Evolutionary conservation across 2,113 vertebrate genomes (phyloP).

Genomic region (Columba livia): DNA sequence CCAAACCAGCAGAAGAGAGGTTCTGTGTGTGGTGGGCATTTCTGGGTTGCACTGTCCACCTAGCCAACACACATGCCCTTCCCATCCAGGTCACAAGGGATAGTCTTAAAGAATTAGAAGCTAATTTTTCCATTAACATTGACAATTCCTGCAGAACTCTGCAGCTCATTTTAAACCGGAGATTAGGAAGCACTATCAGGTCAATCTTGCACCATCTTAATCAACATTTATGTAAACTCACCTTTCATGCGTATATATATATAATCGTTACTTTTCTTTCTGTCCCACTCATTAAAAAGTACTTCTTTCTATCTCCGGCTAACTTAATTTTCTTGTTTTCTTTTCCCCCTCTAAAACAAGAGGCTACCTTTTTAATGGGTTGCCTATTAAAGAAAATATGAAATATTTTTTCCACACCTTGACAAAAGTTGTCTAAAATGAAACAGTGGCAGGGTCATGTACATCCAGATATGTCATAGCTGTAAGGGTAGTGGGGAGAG

Average conservation of each 20-base stretch:
- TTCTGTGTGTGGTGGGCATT: neutral
- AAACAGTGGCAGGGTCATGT: conserved; percentile 44
- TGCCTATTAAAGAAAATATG: neutral
- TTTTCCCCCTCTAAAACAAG: neutral
- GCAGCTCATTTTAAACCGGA: neutral
- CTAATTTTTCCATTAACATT: neutral
- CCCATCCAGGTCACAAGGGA: neutral
- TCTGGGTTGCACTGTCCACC: rapidly evolving
- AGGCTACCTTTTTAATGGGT: neutral
- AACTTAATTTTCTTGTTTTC: neutral
- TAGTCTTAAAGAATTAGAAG: neutral
- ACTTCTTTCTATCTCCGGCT: neutral
- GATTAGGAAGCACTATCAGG: neutral
- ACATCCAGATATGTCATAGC: conserved; percentile 19
- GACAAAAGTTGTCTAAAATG: conserved; percentile 36
- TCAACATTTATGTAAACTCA: neutral
- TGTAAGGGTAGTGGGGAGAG: neutral
- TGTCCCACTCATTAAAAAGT: neutral
- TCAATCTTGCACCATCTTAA: neutral
- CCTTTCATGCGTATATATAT: neutral
- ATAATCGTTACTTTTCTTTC: neutral
- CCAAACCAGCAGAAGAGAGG: neutral
- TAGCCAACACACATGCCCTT: rapidly evolving
- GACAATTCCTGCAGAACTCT: neutral
- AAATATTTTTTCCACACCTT: conserved; percentile 29